Base-by-base conservation (phyloP, 1,140 invertebrate species). In the Pollicipes pollicipes region DNA sequence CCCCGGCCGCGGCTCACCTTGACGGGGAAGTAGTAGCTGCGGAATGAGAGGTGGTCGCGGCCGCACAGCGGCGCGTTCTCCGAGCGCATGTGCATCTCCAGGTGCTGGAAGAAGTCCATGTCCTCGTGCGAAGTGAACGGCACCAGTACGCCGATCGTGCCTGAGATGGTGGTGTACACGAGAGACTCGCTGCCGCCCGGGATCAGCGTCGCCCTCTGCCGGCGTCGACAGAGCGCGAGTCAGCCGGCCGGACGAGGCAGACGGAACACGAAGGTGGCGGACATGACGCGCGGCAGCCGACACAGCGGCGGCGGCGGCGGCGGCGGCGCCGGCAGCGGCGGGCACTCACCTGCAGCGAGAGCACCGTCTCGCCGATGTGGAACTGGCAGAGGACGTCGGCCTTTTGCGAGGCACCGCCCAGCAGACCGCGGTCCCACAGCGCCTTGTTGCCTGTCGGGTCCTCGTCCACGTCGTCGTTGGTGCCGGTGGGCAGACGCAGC, bases 1-100 rank as follows among this genome's bases (percentile, higher is more conserved):
- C 24, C 16, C 31, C 24, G 24, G 24, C 24, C 35, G 63, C 74
- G n/a, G 69, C 76, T 81, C 77, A 92, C 90, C 84, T 97, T 98
- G 1, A 98, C 91, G 10, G 97, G 95, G 78, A 93, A 98, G 81
- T 98, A 99, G 76, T 95, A 97, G 30, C 95, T 98, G 72, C 97
- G 84, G 80, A 91, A 99, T 0, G 95, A 94, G 1, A 99, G 83
- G 82, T 99, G 97, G 82, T 99, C 97, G 29, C 97, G 83, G 1
- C 97, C 97, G 82, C 95, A 98, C 0, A 99, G 79, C 0, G 64
- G 64, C 64, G n/a, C 28, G 28, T 66, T 91, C 80, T 99, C 96
- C 68, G 91, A 93, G 66, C 97, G 83, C 94, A 99, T 96, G 79
- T 99, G 95, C 97, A 99, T 99, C 80, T 99, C 97, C 69, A 99